A percentile compares a stretch with the other conserved stretches of the same genome.
These are phyloP conservation scores for Nothoprocta perdicaria DNA, from an alignment of 2,113 vertebrate genomes.

Conservation along the genomic window DNA sequence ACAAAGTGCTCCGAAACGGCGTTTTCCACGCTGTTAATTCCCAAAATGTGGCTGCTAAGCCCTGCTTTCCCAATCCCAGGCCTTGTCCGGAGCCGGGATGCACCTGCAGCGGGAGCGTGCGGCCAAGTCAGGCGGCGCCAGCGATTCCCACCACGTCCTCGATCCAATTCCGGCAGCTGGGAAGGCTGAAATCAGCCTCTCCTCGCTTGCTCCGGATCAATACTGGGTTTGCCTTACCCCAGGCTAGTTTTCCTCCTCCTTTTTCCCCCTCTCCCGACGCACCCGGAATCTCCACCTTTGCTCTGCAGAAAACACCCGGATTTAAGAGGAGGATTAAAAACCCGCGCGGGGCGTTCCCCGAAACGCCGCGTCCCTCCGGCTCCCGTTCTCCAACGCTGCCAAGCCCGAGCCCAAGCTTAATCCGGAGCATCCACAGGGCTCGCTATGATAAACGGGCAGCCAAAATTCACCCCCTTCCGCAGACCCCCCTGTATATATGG, in stretches of 20 bases:
- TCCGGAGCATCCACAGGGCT: too few relatives aligned
- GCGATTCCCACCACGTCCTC: too few relatives aligned
- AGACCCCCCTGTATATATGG: too few relatives aligned
- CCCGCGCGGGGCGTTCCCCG: rapidly evolving
- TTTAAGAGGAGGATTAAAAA: not conserved
- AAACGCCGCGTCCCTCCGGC: rapidly evolving
- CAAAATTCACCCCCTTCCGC: too few relatives aligned
- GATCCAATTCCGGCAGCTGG: too few relatives aligned
- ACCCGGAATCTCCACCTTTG: not conserved
- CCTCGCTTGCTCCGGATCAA: rapidly evolving
- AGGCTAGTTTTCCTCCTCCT: not conserved
- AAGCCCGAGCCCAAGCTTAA: not conserved
- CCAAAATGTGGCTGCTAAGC: not conserved
- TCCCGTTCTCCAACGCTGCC: rapidly evolving
- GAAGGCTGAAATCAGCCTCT: not conserved
- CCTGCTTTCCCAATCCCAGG: too few relatives aligned
- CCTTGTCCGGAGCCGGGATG: too few relatives aligned
- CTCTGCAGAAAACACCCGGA: not conserved
- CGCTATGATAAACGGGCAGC: too few relatives aligned
- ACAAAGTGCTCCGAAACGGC: rapidly evolving
- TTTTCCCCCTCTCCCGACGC: not conserved
- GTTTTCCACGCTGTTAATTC: rapidly evolving
- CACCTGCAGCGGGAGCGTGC: too few relatives aligned
- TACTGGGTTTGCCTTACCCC: too few relatives aligned
- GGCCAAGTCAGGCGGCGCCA: too few relatives aligned